A percentile compares a stretch with the other conserved stretches of the same genome.
Conservation (phyloP, 1,140 invertebrate species). For the Helicoverpa armigera region DNA sequence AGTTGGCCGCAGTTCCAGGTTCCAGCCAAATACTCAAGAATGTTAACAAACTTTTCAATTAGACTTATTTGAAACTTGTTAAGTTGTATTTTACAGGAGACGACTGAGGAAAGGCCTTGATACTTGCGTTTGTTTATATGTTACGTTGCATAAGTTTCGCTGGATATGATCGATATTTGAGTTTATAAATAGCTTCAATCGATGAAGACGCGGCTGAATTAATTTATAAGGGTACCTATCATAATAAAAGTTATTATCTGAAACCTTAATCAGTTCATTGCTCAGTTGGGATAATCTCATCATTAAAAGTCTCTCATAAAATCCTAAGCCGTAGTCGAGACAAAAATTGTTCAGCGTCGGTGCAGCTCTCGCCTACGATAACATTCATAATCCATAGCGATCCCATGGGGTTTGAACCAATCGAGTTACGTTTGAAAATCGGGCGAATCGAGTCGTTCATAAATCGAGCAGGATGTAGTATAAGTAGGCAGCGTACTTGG, state of each 20-base stretch:
- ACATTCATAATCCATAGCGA: conserved; percentile 72
- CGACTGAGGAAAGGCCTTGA: background rate
- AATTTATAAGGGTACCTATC: background rate
- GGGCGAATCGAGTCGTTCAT: conserved; percentile 68
- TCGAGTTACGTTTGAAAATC: conserved; percentile 65
- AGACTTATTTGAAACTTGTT: conserved; percentile 35
- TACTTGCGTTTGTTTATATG: conserved; percentile 1
- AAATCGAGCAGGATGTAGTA: conserved; percentile 62
- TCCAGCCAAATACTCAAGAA: conserved; percentile 20
- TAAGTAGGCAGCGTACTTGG: conserved; percentile 62
- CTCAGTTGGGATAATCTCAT: conserved; percentile 1
- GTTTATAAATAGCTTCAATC: conserved; percentile 29
- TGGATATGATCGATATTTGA: conserved; percentile 3
- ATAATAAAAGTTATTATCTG: background rate
- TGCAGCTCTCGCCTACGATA: conserved; percentile 64
- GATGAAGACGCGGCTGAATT: conserved; percentile 6
- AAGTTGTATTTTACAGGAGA: background rate
- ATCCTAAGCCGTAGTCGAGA: conserved; percentile 6
- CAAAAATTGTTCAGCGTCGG: conserved; percentile 58
- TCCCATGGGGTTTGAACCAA: conserved; percentile 66
- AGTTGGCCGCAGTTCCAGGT: conserved; percentile 28
- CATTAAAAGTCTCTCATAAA: conserved; percentile 13
- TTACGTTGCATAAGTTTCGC: conserved; percentile 15
- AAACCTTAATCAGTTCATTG: conserved; percentile 18
- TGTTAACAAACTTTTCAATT: conserved; percentile 40